Base-by-base conservation (phyloP, 2,797 vertebrate genomes). In the Melanotaenia parkinsoni region DNA sequence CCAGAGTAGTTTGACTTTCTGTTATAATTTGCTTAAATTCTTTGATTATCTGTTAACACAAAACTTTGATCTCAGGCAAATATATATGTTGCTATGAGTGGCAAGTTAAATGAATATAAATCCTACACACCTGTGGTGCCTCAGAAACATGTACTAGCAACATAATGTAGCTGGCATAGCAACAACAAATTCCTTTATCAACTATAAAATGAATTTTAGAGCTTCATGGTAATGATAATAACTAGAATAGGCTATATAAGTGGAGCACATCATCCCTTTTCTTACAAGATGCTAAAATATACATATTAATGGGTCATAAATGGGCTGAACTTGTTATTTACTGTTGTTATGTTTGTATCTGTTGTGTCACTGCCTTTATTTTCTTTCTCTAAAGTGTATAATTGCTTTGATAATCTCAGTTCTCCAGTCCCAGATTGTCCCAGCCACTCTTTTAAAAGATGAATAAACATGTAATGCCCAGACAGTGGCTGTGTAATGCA, bases 111-210 rank as follows among this genome's bases (percentile, higher is more conserved):
- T 85, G 80, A 85, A 86, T 76, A 85, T 84, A 43, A 56, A 63
- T 85, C 73, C 73, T 76, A 76, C 80, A 77, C 86, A 91, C 86
- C 82, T 82, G 77, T 66, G 84, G 54, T 85, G 84, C 81, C 83
- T 83, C 79, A 86, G 65, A 81, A 56, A 43, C 57, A 76, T 85
- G 79, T 88, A 81, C 82, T 74, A 85, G 82, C 67, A 80, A 77
- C 80, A 84, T 80, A 63, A 85, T 37, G 43, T 67, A 65, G 78
- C 80, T 65, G 50, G 72, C n/a, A n/a, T 72, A 24, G 63, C 24
- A 51, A 64, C 26, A 58, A 33, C 10, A 35, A 12, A 58, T 58
- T 58, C 18, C 14, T 45, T 20, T 4, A 6, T 45, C 14, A 20
- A 8, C 5, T 43, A 12, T 43, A 6, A 47, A n/a, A 47, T n/a